Conservation (phyloP, 2,113 vertebrate species). For the Thalassarche chlororhynchos region DNA sequence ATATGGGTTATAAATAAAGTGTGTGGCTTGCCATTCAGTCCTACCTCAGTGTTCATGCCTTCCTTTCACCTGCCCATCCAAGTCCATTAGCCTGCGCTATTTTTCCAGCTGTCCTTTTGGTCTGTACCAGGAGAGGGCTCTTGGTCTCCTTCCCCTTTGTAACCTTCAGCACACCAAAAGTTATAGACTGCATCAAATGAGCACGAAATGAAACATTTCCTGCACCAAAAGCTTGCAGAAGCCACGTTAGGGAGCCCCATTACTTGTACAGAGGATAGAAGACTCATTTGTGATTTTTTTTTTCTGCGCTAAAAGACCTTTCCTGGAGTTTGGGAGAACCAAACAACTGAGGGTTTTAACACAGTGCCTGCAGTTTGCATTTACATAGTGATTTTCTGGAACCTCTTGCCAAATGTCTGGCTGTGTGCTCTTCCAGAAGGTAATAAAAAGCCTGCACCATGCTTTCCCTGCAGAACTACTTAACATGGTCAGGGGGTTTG, state of each 20-base stretch:
- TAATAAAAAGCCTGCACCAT: neutral
- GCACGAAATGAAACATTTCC: neutral
- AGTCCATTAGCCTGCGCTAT: neutral
- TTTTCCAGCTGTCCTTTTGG: neutral
- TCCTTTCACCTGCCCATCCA: neutral
- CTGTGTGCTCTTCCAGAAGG: slow-evolving; percentile 1
- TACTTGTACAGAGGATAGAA: neutral
- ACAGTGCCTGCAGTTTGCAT: neutral
- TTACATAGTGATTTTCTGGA: neutral
- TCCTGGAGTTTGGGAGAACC: neutral
- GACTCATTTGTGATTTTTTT: neutral
- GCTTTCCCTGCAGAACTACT: slow-evolving; percentile 32
- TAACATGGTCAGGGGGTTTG: neutral
- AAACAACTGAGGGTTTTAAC: neutral
- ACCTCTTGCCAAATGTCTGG: neutral
- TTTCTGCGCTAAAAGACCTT: neutral
- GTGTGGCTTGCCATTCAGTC: neutral
- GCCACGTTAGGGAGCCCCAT: neutral
- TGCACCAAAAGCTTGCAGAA: neutral
- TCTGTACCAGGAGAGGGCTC: slow-evolving; percentile 26
- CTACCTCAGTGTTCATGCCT: neutral
- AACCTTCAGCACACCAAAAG: neutral
- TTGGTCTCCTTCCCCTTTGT: neutral
- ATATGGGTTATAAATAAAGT: neutral
- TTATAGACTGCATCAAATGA: neutral